These are phyloP conservation scores for Chesias legatella DNA, from an alignment of 2,888 invertebrate species.

Conservation along the genomic window DNA sequence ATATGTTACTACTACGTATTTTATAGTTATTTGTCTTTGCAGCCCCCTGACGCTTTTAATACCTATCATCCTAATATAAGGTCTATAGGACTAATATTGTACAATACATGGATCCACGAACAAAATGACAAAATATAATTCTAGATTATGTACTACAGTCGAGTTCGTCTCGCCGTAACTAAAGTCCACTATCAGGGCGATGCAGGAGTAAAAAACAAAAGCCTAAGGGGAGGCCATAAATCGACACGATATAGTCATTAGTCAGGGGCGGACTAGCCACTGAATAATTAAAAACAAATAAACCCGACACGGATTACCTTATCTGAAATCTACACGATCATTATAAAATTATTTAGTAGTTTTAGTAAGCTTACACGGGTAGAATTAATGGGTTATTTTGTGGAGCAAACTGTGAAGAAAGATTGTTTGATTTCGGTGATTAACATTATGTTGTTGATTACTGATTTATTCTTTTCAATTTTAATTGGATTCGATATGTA, in stretches of 20 bases:
- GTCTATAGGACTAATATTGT: too few species aligned
- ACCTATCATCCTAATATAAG: too few species aligned
- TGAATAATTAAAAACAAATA: slow-evolving; percentile 80
- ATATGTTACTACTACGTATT: too few species aligned
- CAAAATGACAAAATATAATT: too few species aligned
- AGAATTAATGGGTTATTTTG: slow-evolving; percentile 20
- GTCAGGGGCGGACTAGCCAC: slow-evolving; percentile 66
- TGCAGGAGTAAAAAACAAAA: slow-evolving; percentile 60
- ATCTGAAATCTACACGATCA: slow-evolving; percentile 63
- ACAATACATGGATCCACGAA: too few species aligned
- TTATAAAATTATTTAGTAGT: slow-evolving; percentile 67
- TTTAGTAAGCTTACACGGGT: slow-evolving; percentile 43
- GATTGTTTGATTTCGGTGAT: slow-evolving; percentile 9
- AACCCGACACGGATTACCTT: slow-evolving; percentile 74
- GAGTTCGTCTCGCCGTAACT: slow-evolving; percentile 21
- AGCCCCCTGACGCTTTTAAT: too few species aligned
- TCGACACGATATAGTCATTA: slow-evolving; percentile 76
- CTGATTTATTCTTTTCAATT: too few species aligned
- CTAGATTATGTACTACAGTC: too few species aligned
- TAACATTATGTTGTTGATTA: too few species aligned
- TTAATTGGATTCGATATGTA: too few species aligned
- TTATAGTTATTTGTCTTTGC: too few species aligned
- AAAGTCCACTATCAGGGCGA: slow-evolving; percentile 51
- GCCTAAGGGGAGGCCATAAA: slow-evolving; percentile 60
- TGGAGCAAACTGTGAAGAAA: slow-evolving; percentile 4